Percentiles rank a stretch among this genome's conserved stretches.
phyloP scores from a whole-genome alignment of 2,113 vertebrate species.

The Ivindomyrus marchei region DNA sequence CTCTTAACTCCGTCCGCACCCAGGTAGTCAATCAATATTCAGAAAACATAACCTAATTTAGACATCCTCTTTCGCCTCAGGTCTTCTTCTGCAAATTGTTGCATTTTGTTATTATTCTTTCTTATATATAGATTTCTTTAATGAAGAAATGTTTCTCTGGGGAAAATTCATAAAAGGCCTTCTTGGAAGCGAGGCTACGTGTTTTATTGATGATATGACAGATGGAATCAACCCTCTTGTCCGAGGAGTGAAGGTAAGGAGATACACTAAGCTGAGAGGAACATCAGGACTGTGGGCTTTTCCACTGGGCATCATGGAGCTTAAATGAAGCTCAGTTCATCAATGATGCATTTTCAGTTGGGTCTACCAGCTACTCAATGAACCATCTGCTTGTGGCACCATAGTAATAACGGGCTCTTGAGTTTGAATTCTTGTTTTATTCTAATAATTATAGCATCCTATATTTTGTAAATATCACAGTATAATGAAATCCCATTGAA shows the following conservation, averaged over 20 bases:
- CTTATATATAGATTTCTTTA: neutral
- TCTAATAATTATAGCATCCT: neutral
- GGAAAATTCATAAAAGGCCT: no score
- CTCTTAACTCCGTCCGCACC: neutral
- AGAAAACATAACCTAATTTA: neutral
- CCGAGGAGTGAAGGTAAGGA: neutral
- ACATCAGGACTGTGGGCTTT: neutral
- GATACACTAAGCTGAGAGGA: neutral
- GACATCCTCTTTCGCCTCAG: neutral
- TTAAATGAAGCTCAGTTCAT: neutral
- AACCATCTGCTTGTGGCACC: neutral
- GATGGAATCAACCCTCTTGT: neutral
- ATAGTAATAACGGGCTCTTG: neutral
- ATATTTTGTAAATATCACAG: neutral
- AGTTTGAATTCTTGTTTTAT: neutral
- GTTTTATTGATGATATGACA: neutral
- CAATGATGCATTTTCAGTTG: neutral
- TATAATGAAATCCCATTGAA: neutral
- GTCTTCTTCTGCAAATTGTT: neutral
- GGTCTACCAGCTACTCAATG: neutral
- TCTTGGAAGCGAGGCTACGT: neutral
- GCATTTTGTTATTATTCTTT: neutral
- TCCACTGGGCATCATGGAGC: neutral
- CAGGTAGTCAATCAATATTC: neutral
- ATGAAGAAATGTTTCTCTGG: neutral